Percentiles rank a stretch among this genome's conserved stretches.
phyloP scores from a whole-genome alignment of 1,140 invertebrate species.

The Mya arenaria region DNA sequence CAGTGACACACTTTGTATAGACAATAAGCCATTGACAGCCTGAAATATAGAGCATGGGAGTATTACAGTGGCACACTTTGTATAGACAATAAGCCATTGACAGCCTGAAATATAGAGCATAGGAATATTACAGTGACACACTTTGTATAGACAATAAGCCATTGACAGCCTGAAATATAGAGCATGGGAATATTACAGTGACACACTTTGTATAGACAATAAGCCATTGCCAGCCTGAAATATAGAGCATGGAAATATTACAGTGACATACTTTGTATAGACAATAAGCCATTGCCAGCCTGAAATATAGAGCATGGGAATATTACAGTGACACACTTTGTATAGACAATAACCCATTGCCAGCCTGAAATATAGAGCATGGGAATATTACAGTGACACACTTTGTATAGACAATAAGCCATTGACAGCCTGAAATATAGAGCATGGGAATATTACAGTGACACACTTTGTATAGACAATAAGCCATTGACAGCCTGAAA shows the following conservation, averaged over 20 bases:
- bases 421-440: no score
- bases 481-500: no score
- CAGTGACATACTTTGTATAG: background rate
- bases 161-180: constrained; percentile 96
- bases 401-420: no score
- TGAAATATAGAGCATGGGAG: constrained; percentile 46
- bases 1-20: constrained; percentile 91
- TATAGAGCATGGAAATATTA: background rate
- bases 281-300: background rate
- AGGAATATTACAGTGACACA: background rate
- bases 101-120: background rate
- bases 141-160: background rate
- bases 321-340: background rate
- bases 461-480: no score
- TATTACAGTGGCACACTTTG: background rate
- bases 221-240: constrained; percentile 69
- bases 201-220: constrained; percentile 89
- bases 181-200: constrained; percentile 94
- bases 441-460: no score
- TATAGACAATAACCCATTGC: background rate
- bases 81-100: background rate
- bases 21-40: constrained; percentile 80
- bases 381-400: no score
- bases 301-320: background rate
- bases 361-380: no score